A percentile compares a stretch with the other conserved stretches of the same genome.
Evolutionary conservation across 2,888 invertebrate genomes (phyloP).

Genomic region (Spilosoma lubricipeda): DNA sequence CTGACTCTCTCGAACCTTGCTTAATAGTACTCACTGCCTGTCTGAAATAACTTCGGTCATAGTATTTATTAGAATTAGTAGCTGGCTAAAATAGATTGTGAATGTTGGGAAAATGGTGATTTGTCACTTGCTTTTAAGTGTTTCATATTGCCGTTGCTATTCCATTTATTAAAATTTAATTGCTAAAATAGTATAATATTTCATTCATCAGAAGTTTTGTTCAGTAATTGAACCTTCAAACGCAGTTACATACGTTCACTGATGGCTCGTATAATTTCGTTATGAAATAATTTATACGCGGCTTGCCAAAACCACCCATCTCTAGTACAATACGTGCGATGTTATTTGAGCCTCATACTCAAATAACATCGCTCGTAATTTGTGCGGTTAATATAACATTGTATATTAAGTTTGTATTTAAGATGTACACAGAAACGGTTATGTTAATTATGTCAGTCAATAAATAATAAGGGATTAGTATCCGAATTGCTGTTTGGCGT

Average conservation of each 20-base stretch:
- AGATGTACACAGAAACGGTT: neutral
- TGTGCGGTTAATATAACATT: neutral
- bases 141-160: neutral
- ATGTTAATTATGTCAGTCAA: neutral
- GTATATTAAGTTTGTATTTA: neutral
- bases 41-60: neutral
- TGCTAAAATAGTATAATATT: neutral
- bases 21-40: neutral
- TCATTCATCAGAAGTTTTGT: neutral
- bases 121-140: neutral
- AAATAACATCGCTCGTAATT: constrained; percentile 8
- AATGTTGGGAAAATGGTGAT: neutral
- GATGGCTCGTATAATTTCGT: constrained; percentile 40
- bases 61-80: neutral
- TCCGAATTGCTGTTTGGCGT: neutral
- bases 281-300: constrained; percentile 41
- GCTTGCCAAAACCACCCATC: constrained; percentile 21
- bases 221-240: neutral
- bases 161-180: neutral
- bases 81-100: neutral
- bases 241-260: constrained; percentile 20
- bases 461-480: neutral
- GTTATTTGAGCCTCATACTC: constrained; percentile 21
- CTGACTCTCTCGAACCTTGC: neutral
- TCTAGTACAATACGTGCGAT: constrained; percentile 4